Base-by-base conservation (phyloP, 2,888 invertebrate genomes). In the Agrilus biguttatus region DNA sequence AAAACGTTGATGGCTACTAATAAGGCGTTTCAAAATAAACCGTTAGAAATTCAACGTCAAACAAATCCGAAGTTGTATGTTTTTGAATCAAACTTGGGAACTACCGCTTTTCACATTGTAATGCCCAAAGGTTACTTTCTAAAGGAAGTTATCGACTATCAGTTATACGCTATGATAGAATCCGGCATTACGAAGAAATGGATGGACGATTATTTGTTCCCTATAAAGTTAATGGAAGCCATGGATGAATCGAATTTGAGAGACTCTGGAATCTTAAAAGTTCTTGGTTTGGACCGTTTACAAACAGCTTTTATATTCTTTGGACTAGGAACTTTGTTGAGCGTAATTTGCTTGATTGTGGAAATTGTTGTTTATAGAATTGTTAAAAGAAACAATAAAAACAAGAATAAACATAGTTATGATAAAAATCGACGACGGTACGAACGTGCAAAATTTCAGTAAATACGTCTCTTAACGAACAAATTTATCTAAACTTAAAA, bases 71-170 rank as follows among this genome's bases (percentile, higher is more conserved):
- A 49, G 41, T 45, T 57, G n/a, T 49, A 45, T 41, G 41, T 52
- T 12, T 43, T 55, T 12, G 41, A 48, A 1, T 47, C 54, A 0
- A 67, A 70, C 42, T 65, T 72, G 10, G 74, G 77, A 49, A 62
- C 68, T 1, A 74, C 74, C 19, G 70, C 74, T 3, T 54, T 75
- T 42, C 73, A 77, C 53, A 71, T 74, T 56, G 64, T 77, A 5
- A 65, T 71, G 43, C 49, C 66, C 10, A 63, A 56, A 50, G 77
- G 76, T 2, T 77, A 73, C 49, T 72, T 75, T 1, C 69, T 74
- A 41, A 61, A 73, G 46, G 52, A 54, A 5, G 59, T 62, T 32
- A 69, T 77, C 54, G 71, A 75, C 12, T 51, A 53, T 19, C 61
- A 67, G 2, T 64, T 78, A 35, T 56, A 62, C 1, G 46, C 58